A percentile compares a stretch with the other conserved stretches of the same genome.
Conservation (phyloP, 2,797 vertebrate species). For the Rhincodon typus region DNA sequence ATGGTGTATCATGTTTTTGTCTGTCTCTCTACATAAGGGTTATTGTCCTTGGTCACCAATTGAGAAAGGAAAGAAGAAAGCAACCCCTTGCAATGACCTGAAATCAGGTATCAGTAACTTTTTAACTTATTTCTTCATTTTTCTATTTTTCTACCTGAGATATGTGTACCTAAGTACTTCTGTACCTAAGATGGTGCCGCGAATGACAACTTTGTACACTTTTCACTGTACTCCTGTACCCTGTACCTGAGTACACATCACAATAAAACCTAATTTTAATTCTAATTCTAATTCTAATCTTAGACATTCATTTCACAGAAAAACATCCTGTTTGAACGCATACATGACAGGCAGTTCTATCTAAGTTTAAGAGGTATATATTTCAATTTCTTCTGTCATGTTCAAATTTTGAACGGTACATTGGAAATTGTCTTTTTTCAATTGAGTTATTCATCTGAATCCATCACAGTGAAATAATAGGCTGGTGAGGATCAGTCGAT, state of each 20-base stretch:
- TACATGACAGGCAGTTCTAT: neutral
- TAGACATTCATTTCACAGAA: neutral
- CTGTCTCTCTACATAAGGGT: neutral
- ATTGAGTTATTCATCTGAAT: constrained; percentile 7
- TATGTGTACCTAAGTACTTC: too few species aligned
- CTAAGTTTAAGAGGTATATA: neutral
- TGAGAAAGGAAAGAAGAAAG: too few species aligned
- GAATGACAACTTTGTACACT: too few species aligned
- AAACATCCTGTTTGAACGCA: neutral
- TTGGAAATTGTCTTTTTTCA: neutral
- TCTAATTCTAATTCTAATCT: too few species aligned
- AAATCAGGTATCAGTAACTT: neutral
- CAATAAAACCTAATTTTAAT: too few species aligned
- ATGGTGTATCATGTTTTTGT: neutral
- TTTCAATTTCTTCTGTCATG: neutral
- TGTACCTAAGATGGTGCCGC: too few species aligned
- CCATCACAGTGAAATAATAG: neutral
- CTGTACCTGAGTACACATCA: too few species aligned
- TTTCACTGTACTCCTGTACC: too few species aligned
- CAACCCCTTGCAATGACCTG: too few species aligned
- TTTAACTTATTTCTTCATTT: too few species aligned
- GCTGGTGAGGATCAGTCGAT: neutral
- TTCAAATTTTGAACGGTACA: neutral
- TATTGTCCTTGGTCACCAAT: too few species aligned
- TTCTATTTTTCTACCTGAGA: too few species aligned